Base-by-base conservation (phyloP, 2,888 invertebrate species). In the Labia minor region DNA sequence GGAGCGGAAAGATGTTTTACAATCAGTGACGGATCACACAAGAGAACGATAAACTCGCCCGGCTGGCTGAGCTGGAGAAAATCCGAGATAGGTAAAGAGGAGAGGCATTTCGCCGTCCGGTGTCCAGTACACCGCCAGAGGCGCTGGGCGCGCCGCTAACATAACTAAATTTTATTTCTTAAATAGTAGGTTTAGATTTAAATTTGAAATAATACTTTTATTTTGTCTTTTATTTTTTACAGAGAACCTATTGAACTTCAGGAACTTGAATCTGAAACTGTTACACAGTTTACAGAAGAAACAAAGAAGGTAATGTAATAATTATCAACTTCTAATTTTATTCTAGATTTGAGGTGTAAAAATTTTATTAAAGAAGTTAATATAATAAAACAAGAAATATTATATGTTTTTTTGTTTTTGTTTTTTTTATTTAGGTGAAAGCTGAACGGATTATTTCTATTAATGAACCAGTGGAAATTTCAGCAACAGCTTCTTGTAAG, bases 401-500 rank as follows among this genome's bases (percentile, higher is more conserved):
- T 26, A 6, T 8, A 26, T 26, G 26, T 26, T 6, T 26, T n/a
- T n/a, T n/a, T n/a, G n/a, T n/a, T n/a, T n/a, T n/a, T n/a, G n/a
- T n/a, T 26, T 3, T 26, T 26, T 26, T 1, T 6, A 62, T 62
- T 63, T 37, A 67, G 67, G 65, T 62, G 49, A 67, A 62, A 67
- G 85, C 85, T 8, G 80, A 80, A 73, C 66, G 68, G 61, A 70
- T 82, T 61, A 74, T 85, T 3, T 81, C 82, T 61, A 79, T 85
- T 69, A 82, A 82, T 71, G 84, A 85, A 70, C 79, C 84, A 61
- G 77, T 87, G 14, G 78, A 81, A 73, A 84, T 84, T 1, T 81
- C 82, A 70, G 85, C 85, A 65, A 80, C 81, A n/a, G 83, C 86
- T 67, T 81, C 83, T 0, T 79, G 84, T 70, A 86, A 85, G 73